These are phyloP conservation scores for Gobio gobio DNA, from an alignment of 2,113 vertebrate genomes.

Conservation along the genomic window DNA sequence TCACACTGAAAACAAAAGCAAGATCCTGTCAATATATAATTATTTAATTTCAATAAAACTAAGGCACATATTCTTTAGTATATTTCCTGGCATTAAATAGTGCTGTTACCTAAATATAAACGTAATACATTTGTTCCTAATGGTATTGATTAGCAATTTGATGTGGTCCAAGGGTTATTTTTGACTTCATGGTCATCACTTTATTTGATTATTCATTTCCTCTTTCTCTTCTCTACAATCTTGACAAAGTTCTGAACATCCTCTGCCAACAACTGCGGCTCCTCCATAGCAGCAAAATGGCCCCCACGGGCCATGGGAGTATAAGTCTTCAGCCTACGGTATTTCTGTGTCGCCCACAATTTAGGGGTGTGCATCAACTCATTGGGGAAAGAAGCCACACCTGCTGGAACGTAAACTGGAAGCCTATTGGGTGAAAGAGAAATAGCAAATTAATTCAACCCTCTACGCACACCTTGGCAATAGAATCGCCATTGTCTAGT, in stretches of 20 bases:
- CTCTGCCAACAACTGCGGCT: constrained; percentile 82
- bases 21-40: not conserved
- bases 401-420: constrained; percentile 76
- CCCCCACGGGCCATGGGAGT: constrained; percentile 80
- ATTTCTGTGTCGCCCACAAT: constrained; percentile 77
- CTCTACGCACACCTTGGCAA: no score
- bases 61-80: not conserved
- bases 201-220: constrained; percentile 23
- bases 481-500: no score
- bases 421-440: constrained; percentile 53
- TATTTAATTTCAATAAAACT: not conserved
- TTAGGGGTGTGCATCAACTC: constrained; percentile 77
- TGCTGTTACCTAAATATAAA: not conserved
- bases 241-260: constrained; percentile 83
- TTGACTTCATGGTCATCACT: not conserved
- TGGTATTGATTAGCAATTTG: not conserved
- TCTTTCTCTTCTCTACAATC: constrained; percentile 73
- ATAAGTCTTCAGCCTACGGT: constrained; percentile 74
- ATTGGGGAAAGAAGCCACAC: constrained; percentile 81
- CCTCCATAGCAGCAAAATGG: constrained; percentile 88
- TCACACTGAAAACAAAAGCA: not conserved
- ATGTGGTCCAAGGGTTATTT: not conserved
- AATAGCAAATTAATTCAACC: not conserved
- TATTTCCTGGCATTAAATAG: not conserved
- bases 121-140: not conserved